phyloP scores from a whole-genome alignment of 2,113 vertebrate species.

The Heliornis fulica region DNA sequence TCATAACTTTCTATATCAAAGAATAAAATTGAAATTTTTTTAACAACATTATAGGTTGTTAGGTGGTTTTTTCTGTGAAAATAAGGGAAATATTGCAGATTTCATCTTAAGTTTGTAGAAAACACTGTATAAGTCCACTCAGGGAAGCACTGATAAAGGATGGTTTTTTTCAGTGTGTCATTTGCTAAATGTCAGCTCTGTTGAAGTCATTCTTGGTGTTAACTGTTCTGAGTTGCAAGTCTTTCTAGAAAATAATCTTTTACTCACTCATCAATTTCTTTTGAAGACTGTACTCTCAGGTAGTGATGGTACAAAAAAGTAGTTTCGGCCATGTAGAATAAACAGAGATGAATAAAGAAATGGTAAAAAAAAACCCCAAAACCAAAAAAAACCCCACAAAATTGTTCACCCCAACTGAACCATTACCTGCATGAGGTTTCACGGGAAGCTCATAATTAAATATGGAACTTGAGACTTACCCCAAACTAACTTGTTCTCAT shows the following conservation, averaged over 20 bases:
- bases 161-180: not conserved
- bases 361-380: not conserved
- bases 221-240: not conserved
- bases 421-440: not conserved
- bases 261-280: not conserved
- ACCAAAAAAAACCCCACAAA: too few relatives aligned
- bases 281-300: not conserved
- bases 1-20: not conserved
- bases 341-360: not conserved
- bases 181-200: not conserved
- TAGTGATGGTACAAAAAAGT: not conserved
- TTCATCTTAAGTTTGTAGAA: not conserved
- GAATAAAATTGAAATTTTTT: not conserved
- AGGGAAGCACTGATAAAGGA: not conserved
- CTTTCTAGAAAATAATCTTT: not conserved
- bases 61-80: not conserved
- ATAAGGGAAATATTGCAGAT: not conserved
- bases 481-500: not conserved
- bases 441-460: not conserved
- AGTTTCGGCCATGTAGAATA: not conserved
- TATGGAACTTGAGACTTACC: not conserved
- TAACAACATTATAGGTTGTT: not conserved
- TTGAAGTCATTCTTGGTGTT: not conserved
- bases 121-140: not conserved
- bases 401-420: not conserved